Evolutionary conservation across 2,888 invertebrate species (phyloP).

Genomic region (Agrochola lota): DNA sequence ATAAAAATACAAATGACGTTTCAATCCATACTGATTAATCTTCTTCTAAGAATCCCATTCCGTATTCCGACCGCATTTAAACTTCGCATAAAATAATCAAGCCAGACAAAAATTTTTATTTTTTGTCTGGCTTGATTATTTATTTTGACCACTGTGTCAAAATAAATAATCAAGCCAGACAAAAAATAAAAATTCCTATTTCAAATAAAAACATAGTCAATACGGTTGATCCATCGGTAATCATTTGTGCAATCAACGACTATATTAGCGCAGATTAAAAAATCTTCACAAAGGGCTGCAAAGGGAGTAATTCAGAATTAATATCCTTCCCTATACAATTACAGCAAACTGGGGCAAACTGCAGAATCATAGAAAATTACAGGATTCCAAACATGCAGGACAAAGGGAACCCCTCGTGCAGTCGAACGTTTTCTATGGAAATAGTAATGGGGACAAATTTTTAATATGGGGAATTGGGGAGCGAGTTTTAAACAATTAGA

Average conservation of each 20-base stretch:
- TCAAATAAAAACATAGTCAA: constrained; percentile 46
- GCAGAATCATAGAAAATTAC: constrained; percentile 88
- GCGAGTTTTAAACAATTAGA: constrained; percentile 82
- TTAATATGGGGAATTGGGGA: constrained; percentile 88
- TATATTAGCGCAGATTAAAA: constrained; percentile 84
- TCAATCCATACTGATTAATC: constrained; percentile 9
- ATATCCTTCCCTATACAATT: constrained; percentile 82
- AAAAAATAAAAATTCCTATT: constrained; percentile 28
- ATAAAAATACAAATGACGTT: not conserved
- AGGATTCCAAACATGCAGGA: constrained; percentile 84
- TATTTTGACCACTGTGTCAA: too few relatives aligned
- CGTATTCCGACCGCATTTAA: constrained; percentile 1
- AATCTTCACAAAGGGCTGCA: constrained; percentile 80
- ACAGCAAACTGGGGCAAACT: constrained; percentile 83
- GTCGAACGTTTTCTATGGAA: constrained; percentile 76
- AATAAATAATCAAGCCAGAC: not conserved
- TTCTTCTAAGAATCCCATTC: constrained; percentile 19
- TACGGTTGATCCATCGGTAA: constrained; percentile 57
- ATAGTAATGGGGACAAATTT: constrained; percentile 85
- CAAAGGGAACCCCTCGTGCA: constrained; percentile 80
- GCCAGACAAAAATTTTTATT: constrained; percentile 13
- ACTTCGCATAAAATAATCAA: constrained; percentile 15
- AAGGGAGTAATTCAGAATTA: constrained; percentile 84
- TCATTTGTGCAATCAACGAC: constrained; percentile 71
- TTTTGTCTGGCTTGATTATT: too few relatives aligned